Percentiles rank a stretch among this genome's conserved stretches.
These are phyloP conservation scores for Apantesis nais DNA, from an alignment of 2,888 invertebrate genomes.

Conservation along the genomic window DNA sequence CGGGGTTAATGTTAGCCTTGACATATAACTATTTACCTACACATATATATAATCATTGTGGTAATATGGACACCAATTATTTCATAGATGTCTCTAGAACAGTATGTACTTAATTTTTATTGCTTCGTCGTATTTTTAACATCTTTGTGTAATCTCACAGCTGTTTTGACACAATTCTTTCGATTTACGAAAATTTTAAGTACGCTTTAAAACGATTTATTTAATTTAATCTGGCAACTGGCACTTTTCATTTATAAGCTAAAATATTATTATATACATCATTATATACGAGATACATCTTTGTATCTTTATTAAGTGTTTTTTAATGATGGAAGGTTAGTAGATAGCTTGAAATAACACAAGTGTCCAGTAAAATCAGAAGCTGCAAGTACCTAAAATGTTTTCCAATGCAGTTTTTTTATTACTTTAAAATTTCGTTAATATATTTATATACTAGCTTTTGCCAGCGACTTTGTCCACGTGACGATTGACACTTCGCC, in stretches of 20 bases:
- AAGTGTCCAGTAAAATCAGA: not conserved
- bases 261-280: not conserved
- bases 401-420: no score
- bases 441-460: no score
- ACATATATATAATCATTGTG: not conserved
- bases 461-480: no score
- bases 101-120: not conserved
- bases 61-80: not conserved
- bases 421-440: no score
- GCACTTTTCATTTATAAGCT: not conserved
- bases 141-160: not conserved
- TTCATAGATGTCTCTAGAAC: not conserved
- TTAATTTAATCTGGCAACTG: not conserved
- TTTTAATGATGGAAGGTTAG: not conserved
- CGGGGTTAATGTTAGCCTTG: not conserved
- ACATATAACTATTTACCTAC: not conserved
- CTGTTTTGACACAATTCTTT: not conserved
- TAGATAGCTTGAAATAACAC: not conserved
- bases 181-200: not conserved
- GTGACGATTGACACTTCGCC: no score
- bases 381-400: not conserved
- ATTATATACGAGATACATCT: not conserved
- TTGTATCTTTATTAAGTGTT: not conserved
- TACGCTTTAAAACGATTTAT: not conserved
- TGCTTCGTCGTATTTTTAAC: not conserved